A percentile compares a stretch with the other conserved stretches of the same genome.
These are phyloP conservation scores for Vireo griseus DNA, from an alignment of 2,797 vertebrate genomes.

Conservation along the genomic window DNA sequence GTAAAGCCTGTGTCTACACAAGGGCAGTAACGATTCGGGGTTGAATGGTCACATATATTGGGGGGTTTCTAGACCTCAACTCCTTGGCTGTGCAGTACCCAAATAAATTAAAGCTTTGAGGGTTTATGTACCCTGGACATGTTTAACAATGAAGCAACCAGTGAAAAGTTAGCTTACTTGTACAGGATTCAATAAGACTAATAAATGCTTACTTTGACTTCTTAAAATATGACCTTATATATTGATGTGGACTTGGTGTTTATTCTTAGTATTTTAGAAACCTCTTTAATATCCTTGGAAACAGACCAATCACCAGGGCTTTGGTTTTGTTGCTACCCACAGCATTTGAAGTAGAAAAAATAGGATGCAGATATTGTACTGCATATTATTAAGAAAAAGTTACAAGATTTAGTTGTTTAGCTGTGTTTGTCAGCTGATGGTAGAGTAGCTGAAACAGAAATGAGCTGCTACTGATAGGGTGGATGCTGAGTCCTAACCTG, in stretches of 20 bases:
- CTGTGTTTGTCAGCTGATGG: background rate
- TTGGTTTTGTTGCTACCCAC: background rate
- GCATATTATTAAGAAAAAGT: background rate
- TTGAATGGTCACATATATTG: background rate
- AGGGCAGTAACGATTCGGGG: background rate
- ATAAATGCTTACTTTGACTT: background rate
- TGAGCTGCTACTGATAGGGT: background rate
- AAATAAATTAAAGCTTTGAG: background rate
- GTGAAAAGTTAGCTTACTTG: slow-evolving; percentile 18
- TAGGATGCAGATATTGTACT: background rate
- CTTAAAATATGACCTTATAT: background rate
- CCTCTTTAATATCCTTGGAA: background rate
- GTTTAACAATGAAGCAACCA: background rate
- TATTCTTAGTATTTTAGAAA: background rate
- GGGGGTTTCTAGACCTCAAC: background rate
- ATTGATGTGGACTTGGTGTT: background rate
- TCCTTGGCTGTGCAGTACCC: background rate
- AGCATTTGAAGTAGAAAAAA: background rate
- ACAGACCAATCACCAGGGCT: background rate
- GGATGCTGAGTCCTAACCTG: background rate
- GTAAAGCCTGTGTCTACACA: accelerated
- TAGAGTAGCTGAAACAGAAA: background rate
- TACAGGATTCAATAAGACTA: background rate
- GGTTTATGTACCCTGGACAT: background rate
- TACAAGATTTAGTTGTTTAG: background rate